Evolutionary conservation across 2,888 invertebrate genomes (phyloP).

Genomic region (Andrena hattorfiana): DNA sequence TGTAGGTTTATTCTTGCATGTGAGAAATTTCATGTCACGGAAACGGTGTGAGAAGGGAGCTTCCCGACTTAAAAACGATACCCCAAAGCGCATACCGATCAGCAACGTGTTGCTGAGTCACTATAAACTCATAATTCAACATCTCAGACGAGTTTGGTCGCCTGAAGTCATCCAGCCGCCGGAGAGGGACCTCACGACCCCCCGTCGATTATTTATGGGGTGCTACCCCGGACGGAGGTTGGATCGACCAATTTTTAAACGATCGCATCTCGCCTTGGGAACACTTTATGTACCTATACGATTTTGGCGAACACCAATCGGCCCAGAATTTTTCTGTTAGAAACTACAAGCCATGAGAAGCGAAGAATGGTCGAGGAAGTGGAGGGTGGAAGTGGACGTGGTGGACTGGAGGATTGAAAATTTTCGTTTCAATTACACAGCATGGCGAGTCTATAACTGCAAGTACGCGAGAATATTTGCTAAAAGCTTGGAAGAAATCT

Average conservation of each 20-base stretch:
- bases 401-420: background rate
- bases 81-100: constrained; percentile 51
- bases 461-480: background rate
- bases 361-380: background rate
- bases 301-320: constrained; percentile 15
- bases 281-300: constrained; percentile 32
- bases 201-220: constrained; percentile 75
- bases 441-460: background rate
- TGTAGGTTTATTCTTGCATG: background rate
- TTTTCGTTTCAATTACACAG: background rate
- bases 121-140: constrained; percentile 64
- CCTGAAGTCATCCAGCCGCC: constrained; percentile 65
- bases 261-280: constrained; percentile 12
- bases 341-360: too few relatives aligned
- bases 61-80: constrained; percentile 16
- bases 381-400: background rate
- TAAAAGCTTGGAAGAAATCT: background rate
- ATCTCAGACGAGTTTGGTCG: constrained; percentile 58
- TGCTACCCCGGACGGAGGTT: constrained; percentile 61
- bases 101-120: constrained; percentile 67
- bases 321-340: constrained; percentile 9
- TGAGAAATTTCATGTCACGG: constrained; percentile 32
- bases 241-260: constrained; percentile 63
- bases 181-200: constrained; percentile 60
- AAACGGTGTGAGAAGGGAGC: background rate